These are phyloP conservation scores for Rhopilema esculentum DNA, from an alignment of 30 jellyfish, hydroid and myxozoan genomes.

Conservation along the genomic window DNA sequence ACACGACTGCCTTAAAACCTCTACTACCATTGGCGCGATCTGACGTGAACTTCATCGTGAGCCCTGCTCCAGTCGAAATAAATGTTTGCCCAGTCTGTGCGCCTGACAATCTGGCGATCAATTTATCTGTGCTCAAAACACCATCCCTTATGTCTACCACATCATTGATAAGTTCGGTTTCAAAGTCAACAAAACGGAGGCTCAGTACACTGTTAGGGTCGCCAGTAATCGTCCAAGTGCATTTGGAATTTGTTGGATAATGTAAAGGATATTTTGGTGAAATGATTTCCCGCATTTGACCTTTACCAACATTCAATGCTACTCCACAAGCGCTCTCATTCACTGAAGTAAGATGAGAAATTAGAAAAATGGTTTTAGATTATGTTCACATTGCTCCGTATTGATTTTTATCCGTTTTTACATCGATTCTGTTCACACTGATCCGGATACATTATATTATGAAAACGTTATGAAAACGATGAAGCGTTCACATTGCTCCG, in stretches of 20 bases:
- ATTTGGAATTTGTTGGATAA: constrained; percentile 77
- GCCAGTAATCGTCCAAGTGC: constrained; percentile 81
- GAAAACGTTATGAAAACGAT: too few relatives aligned
- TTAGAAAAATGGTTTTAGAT: too few relatives aligned
- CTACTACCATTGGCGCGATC: constrained; percentile 64
- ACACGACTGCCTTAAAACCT: constrained; percentile 79
- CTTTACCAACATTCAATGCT: constrained; percentile 10
- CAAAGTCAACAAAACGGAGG: constrained; percentile 72
- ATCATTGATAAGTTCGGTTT: constrained; percentile 84
- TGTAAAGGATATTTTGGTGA: constrained; percentile 82
- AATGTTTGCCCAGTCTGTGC: constrained; percentile 30
- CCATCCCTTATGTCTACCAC: constrained; percentile 87
- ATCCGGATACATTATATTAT: too few relatives aligned
- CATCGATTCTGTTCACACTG: too few relatives aligned
- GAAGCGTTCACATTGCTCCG: too few relatives aligned
- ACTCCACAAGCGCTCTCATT: constrained; percentile 64
- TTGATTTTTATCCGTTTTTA: too few relatives aligned
- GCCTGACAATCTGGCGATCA: constrained; percentile 73
- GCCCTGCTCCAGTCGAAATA: constrained; percentile 59
- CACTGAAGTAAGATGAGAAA: constrained; percentile 17
- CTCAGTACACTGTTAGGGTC: constrained; percentile 56
- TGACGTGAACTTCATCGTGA: constrained; percentile 74
- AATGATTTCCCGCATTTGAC: constrained; percentile 57
- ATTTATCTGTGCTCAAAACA: constrained; percentile 36
- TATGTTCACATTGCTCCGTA: too few relatives aligned